A percentile compares a stretch with the other conserved stretches of the same genome.
Conservation (phyloP, 2,797 vertebrate species). For the Sebastes melanostomus region DNA sequence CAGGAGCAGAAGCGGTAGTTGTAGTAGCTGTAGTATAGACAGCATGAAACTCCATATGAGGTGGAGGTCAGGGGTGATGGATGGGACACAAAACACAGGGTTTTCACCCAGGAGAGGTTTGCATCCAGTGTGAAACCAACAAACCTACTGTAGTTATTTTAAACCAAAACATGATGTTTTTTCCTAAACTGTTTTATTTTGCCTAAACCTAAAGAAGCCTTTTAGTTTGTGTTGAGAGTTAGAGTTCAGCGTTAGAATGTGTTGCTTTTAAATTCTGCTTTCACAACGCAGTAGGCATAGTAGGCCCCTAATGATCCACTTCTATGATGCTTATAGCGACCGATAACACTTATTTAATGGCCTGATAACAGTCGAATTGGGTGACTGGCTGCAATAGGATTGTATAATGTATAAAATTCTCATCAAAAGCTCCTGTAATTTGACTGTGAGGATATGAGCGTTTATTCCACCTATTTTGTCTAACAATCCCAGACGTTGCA, state of each 20-base stretch:
- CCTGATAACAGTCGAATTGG: rapidly evolving
- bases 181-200: background rate
- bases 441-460: background rate
- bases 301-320: background rate
- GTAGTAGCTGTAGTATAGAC: no score
- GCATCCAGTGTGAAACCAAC: no score
- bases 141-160: no score
- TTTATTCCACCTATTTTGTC: background rate
- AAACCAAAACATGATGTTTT: background rate
- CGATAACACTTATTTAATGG: background rate
- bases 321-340: background rate
- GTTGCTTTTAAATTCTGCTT: background rate
- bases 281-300: background rate
- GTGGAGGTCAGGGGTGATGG: background rate
- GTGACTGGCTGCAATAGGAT: background rate
- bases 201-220: background rate
- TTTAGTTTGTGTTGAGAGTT: background rate
- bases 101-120: background rate
- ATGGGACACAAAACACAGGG: background rate
- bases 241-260: no score
- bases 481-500: background rate
- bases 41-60: background rate
- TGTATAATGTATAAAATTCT: background rate
- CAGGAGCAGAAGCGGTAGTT: background rate
- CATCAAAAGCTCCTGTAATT: background rate